phyloP scores from a whole-genome alignment of 2,797 vertebrate species.

The Myotis findleyi region DNA sequence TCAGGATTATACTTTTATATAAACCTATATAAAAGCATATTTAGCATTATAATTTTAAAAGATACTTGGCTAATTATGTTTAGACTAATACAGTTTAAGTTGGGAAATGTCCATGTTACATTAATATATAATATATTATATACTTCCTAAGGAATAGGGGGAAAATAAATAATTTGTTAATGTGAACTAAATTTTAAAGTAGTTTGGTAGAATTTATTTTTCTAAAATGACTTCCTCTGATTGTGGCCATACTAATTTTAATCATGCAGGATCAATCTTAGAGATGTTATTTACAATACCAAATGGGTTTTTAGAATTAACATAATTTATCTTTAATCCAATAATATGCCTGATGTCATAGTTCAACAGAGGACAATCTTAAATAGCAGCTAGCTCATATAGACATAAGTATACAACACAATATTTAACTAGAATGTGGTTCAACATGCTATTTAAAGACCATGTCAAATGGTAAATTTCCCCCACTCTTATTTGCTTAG shows the following conservation, averaged over 20 bases:
- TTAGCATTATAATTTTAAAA: conserved; percentile 20
- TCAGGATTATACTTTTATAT: neutral
- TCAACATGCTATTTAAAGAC: neutral
- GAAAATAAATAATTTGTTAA: neutral
- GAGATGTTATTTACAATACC: conserved; percentile 17
- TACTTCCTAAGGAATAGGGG: neutral
- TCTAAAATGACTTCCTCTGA: conserved; percentile 13
- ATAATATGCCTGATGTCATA: neutral
- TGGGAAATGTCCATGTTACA: neutral
- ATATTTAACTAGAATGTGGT: neutral
- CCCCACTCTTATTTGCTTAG: neutral
- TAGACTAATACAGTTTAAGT: neutral
- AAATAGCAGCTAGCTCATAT: conserved; percentile 38
- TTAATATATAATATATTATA: neutral
- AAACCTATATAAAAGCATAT: neutral
- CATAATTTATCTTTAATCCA: conserved; percentile 16
- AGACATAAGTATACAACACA: neutral
- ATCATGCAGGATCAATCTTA: neutral
- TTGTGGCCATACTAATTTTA: conserved; percentile 43
- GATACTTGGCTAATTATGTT: neutral
- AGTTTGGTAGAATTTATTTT: conserved; percentile 54
- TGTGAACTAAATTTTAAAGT: conserved; percentile 32
- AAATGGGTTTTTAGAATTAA: conserved; percentile 37
- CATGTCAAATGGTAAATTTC: neutral
- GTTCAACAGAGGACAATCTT: conserved; percentile 26